Base-by-base conservation (phyloP, 2,888 invertebrate species). In the Tholera decimalis region DNA sequence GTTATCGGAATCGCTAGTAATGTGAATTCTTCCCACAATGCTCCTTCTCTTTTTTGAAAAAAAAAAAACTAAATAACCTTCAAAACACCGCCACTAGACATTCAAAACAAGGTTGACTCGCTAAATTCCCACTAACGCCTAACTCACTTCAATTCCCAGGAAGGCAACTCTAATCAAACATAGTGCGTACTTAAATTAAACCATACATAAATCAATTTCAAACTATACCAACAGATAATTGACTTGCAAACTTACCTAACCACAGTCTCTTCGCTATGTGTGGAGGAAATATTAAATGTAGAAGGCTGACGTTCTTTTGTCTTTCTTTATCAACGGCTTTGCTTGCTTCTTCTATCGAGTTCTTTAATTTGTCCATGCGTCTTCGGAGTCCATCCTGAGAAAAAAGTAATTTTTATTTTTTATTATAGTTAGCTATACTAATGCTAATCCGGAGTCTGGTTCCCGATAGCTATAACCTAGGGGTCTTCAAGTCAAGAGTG, bases 271-370 rank as follows among this genome's bases (percentile, higher is more conserved):
- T 98, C 4, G 99, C 99, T 80, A 99, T 98, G 89, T 98, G 98
- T 33, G 98, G 98, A 18, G 99, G 99, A 89, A 99, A 99, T 93
- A 99, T 99, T 88, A 99, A 96, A 92, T 99, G 98, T 57, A 99
- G 96, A 9, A 99, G 96, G 82, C 98, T 98, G 85, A 99, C 99
- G 88, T 99, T 99, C 94, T 99, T 99, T 93, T 98, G 98, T 76
- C 99, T 96, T 89, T 99, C 99, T 80, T 98, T 98, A 86, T 98
- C 98, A 0, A 99, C 99, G 0, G 99, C 99, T 81, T 97, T 96
- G 86, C 98, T 99, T 15, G 98, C 98, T 91, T 98, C 98, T 92
- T 99, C 98, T 87, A 99, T 98, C 33, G 98, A 98, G 88, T 97
- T 98, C 94, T 99, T 98, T 83, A 99, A 95, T 90, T 98, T 98